Conservation (phyloP, 2,113 vertebrate genomes). For the Shinisaurus crocodilurus region DNA sequence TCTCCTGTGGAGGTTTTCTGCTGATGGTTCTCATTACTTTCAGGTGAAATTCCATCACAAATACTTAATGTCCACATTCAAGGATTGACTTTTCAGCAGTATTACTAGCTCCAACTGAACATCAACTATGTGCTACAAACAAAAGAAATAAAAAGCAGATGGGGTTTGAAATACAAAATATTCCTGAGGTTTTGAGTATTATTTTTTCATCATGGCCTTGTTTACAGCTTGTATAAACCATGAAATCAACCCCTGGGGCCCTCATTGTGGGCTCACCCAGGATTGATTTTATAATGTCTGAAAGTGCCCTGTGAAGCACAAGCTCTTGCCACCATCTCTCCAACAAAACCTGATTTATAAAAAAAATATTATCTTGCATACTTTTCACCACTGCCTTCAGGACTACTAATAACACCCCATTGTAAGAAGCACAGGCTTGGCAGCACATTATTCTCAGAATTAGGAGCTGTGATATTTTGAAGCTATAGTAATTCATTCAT, state of each 20-base stretch:
- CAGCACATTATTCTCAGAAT: neutral
- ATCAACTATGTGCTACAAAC: neutral
- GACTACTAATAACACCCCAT: neutral
- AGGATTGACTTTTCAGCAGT: neutral
- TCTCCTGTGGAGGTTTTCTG: no score
- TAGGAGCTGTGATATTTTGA: neutral
- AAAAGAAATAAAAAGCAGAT: constrained; percentile 21
- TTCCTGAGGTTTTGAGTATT: neutral
- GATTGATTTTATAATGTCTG: neutral
- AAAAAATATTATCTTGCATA: neutral
- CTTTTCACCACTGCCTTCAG: neutral
- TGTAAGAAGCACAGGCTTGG: neutral
- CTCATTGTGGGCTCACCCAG: neutral
- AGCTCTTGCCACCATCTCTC: neutral
- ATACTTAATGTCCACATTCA: neutral
- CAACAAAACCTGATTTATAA: neutral
- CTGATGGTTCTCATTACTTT: no score
- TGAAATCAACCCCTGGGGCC: neutral
- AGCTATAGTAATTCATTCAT: neutral
- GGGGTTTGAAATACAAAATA: constrained; percentile 5
- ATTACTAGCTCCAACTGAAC: neutral
- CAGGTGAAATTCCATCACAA: no score
- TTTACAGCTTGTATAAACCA: constrained; percentile 11
- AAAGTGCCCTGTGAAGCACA: neutral
- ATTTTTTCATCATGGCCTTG: neutral